These are phyloP conservation scores for Ethmia dodecea DNA, from an alignment of 2,888 invertebrate genomes.

Conservation along the genomic window DNA sequence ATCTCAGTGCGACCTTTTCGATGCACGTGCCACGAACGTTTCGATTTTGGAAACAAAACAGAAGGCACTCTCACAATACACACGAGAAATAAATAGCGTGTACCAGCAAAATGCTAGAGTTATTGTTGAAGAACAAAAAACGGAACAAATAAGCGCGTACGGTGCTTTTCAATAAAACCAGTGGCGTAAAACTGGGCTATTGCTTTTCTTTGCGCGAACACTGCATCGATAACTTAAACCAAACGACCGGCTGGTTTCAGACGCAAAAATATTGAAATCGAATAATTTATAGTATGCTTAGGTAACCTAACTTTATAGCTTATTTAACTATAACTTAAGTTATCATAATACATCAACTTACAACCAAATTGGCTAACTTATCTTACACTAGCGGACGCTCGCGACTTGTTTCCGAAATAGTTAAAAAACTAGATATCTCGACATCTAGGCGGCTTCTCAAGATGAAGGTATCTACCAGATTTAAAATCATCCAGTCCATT, in stretches of 20 bases:
- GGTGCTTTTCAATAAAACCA: conserved; percentile 61
- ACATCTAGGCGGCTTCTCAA: too few species aligned
- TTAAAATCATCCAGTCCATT: too few species aligned
- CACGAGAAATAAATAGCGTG: conserved; percentile 30
- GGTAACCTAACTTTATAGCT: too few species aligned
- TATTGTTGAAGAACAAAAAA: conserved; percentile 38
- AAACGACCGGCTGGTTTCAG: neutral
- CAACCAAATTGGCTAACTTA: too few species aligned
- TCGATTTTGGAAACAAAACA: conserved; percentile 3
- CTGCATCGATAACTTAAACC: conserved; percentile 25
- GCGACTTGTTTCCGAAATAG: too few species aligned
- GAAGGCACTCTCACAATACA: conserved; percentile 20
- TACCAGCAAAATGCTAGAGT: conserved; percentile 32
- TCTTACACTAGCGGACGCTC: too few species aligned
- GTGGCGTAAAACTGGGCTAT: conserved; percentile 52
- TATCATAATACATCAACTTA: too few species aligned
- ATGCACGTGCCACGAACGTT: neutral
- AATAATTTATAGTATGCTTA: too few species aligned
- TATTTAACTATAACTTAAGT: too few species aligned
- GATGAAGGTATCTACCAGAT: too few species aligned
- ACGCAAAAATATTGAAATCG: neutral
- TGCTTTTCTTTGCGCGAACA: conserved; percentile 49
- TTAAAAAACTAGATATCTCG: too few species aligned
- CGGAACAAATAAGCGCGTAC: conserved; percentile 40
- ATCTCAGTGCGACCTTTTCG: conserved; percentile 1